Evolutionary conservation across 2,888 invertebrate genomes (phyloP).

Genomic region (Eupeodes latifasciatus): DNA sequence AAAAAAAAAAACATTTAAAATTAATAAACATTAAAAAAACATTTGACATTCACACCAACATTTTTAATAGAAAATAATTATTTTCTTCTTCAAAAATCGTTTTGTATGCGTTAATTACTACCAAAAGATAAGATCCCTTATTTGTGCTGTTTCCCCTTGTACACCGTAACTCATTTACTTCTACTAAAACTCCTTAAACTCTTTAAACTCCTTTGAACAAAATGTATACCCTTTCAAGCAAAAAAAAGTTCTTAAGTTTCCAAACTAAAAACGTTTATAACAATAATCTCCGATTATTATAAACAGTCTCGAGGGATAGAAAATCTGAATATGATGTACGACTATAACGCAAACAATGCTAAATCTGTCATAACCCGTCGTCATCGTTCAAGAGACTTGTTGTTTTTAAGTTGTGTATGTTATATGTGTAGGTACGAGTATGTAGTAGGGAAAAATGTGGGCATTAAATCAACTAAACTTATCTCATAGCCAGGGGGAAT

Average conservation of each 20-base stretch:
- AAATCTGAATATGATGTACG: conserved; percentile 30
- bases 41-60: no score
- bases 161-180: neutral
- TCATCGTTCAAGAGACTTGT: conserved; percentile 11
- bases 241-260: neutral
- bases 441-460: conserved; percentile 29
- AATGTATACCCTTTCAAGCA: neutral
- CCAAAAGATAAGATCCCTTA: no score
- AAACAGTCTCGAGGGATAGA: conserved; percentile 12
- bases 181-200: neutral
- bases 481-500: conserved; percentile 28
- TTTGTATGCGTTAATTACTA: no score
- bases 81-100: no score
- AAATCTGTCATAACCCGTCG: neutral
- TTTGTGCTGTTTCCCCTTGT: neutral
- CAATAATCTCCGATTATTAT: conserved; percentile 16
- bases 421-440: neutral
- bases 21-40: no score
- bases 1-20: no score
- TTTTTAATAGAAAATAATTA: no score
- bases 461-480: conserved; percentile 44
- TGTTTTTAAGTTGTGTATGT: conserved; percentile 41
- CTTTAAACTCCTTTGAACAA: neutral
- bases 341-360: neutral
- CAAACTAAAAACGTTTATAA: conserved; percentile 7